Conservation (phyloP, 2,888 invertebrate genomes). For the Tetanocera ferruginea region DNA sequence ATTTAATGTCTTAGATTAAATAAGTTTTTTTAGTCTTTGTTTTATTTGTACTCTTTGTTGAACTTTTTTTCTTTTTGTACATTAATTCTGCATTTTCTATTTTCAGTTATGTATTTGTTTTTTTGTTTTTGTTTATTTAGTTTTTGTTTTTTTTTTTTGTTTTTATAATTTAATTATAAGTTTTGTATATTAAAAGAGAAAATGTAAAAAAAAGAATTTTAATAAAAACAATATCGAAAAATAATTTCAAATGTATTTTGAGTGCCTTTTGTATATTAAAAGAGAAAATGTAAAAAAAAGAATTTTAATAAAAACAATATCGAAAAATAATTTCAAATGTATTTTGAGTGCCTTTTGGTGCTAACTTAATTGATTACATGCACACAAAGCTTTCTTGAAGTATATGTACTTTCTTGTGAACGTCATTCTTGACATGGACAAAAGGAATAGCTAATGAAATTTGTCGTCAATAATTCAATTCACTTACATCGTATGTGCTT, state of each 20-base stretch:
- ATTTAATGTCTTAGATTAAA: conserved; percentile 18
- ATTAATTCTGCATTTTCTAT: conserved; percentile 32
- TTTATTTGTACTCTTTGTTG: background rate
- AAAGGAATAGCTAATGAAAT: conserved; percentile 23
- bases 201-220: conserved; percentile 17
- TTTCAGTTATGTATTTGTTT: conserved; percentile 7
- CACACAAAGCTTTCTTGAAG: background rate
- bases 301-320: conserved; percentile 23
- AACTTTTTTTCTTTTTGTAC: conserved; percentile 30
- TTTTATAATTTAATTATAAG: conserved; percentile 23
- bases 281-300: conserved; percentile 7
- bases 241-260: conserved; percentile 26
- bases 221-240: conserved; percentile 22
- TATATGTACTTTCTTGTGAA: background rate
- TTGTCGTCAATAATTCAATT: conserved; percentile 10
- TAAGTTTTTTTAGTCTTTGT: background rate
- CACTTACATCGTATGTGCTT: background rate
- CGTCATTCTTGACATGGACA: background rate
- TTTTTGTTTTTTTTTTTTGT: background rate
- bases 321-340: conserved; percentile 18
- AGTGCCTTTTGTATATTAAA: conserved; percentile 4
- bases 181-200: background rate
- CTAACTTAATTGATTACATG: conserved; percentile 26
- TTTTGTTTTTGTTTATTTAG: conserved; percentile 11
- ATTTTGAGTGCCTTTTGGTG: conserved; percentile 20